Evolutionary conservation across 2,113 vertebrate species (phyloP).

Genomic region (Theristicus caerulescens): DNA sequence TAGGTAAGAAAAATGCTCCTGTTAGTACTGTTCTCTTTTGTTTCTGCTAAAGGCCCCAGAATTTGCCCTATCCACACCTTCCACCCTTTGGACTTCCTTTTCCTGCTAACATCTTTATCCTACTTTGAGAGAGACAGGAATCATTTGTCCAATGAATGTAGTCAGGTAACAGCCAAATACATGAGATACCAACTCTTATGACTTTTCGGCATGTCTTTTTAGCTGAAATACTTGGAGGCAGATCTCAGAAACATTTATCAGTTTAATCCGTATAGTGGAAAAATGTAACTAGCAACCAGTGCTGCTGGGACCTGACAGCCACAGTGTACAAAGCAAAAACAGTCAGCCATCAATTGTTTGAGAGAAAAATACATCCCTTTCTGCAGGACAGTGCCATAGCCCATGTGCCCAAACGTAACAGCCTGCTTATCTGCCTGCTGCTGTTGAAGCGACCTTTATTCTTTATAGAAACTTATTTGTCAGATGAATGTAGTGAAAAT

Average conservation of each 20-base stretch:
- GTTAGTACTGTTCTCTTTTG: neutral
- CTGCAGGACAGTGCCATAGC: neutral
- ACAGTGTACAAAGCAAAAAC: neutral
- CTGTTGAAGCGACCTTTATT: neutral
- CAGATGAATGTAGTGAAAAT: neutral
- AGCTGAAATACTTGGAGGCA: neutral
- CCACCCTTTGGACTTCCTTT: neutral
- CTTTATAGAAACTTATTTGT: neutral
- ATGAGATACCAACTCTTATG: neutral
- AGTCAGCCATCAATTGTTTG: neutral
- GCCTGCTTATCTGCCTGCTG: neutral
- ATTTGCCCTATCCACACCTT: neutral
- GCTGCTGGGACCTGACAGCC: neutral
- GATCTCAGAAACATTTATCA: neutral
- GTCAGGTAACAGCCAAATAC: neutral
- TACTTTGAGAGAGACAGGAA: neutral
- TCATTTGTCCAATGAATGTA: neutral
- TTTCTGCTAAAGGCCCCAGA: neutral
- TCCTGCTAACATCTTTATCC: neutral
- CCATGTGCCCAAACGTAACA: neutral
- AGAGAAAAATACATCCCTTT: neutral
- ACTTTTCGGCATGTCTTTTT: neutral
- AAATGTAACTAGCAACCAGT: neutral
- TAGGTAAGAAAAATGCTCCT: neutral
- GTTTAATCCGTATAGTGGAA: neutral